Conservation (phyloP, 2,797 vertebrate genomes). For the Liparis tanakae region DNA sequence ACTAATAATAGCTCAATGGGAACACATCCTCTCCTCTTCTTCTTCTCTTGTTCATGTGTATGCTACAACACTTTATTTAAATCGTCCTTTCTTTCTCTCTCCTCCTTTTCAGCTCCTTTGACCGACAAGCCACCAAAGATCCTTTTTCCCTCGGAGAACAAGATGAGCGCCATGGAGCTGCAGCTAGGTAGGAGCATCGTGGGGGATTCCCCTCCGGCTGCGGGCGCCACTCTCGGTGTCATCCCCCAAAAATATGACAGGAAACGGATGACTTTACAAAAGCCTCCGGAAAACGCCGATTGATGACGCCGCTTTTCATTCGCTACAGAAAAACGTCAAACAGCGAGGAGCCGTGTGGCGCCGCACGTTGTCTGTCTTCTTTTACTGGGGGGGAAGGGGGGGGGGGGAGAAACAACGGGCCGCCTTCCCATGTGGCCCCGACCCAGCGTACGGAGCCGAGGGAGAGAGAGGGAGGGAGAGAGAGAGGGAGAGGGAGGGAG, state of each 20-base stretch:
- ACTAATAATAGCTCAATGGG: conserved; percentile 10
- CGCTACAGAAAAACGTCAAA: conserved; percentile 43
- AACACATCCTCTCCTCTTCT: not conserved
- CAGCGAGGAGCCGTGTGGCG: conserved; percentile 79
- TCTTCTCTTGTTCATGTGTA: conserved; percentile 16
- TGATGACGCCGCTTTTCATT: conserved; percentile 68
- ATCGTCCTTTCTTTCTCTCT: conserved; percentile 24
- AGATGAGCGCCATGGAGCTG: conserved; percentile 93
- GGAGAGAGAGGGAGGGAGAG: too few species aligned
- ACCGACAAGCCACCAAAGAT: conserved; percentile 98
- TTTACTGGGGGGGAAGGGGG: conserved; percentile 69
- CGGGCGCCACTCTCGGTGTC: conserved; percentile 50
- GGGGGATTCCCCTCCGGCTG: conserved; percentile 56
- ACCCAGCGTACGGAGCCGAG: too few species aligned
- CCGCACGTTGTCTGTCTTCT: conserved; percentile 77
- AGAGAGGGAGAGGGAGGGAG: too few species aligned
- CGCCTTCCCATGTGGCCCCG: too few species aligned
- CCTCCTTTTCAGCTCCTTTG: conserved; percentile 89
- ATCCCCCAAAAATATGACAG: conserved; percentile 56
- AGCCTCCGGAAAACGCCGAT: too few species aligned
- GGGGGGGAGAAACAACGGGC: too few species aligned
- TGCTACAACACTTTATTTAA: conserved; percentile 19
- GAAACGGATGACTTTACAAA: conserved; percentile 71
- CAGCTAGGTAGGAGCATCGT: conserved; percentile 92
- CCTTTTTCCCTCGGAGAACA: conserved; percentile 95